These are phyloP conservation scores for Calyptommatus sinebrachiatus DNA, from an alignment of 2,113 vertebrate genomes.

Conservation along the genomic window DNA sequence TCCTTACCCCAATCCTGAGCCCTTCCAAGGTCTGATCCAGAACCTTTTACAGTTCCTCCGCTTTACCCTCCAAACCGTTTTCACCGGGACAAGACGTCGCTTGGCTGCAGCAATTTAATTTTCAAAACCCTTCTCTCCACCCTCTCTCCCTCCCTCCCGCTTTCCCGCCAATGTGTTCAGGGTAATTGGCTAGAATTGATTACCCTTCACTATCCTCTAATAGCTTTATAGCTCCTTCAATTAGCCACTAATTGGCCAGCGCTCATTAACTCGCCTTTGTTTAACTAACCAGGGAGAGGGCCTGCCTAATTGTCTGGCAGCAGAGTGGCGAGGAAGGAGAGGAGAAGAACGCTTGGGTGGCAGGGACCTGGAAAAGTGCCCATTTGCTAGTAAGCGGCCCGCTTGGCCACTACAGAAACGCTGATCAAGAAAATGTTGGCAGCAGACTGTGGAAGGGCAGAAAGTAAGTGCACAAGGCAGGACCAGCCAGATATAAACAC, in stretches of 20 bases:
- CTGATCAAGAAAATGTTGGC: too few relatives aligned
- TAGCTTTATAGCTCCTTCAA: conserved; percentile 77
- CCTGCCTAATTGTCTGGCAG: conserved; percentile 38
- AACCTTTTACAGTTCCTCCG: neutral
- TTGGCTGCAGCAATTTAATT: neutral
- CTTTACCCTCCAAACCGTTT: neutral
- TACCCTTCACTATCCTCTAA: conserved; percentile 51
- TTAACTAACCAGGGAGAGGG: conserved; percentile 62
- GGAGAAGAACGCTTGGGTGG: neutral
- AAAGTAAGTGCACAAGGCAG: neutral
- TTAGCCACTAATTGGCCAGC: conserved; percentile 76
- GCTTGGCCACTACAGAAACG: neutral
- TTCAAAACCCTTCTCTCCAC: neutral
- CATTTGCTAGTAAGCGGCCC: neutral
- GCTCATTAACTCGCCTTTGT: conserved; percentile 70
- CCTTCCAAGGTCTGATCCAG: too few relatives aligned
- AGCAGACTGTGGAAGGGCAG: neutral
- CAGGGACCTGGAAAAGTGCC: neutral
- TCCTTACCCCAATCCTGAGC: too few relatives aligned
- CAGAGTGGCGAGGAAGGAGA: neutral
- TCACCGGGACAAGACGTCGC: neutral
- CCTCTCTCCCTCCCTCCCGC: too few relatives aligned
- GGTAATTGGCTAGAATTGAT: conserved; percentile 59
- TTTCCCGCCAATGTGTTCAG: conserved; percentile 37
- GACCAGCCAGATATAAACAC: neutral